Evolutionary conservation across 2,888 invertebrate species (phyloP).

Genomic region (Villa cingulata): DNA sequence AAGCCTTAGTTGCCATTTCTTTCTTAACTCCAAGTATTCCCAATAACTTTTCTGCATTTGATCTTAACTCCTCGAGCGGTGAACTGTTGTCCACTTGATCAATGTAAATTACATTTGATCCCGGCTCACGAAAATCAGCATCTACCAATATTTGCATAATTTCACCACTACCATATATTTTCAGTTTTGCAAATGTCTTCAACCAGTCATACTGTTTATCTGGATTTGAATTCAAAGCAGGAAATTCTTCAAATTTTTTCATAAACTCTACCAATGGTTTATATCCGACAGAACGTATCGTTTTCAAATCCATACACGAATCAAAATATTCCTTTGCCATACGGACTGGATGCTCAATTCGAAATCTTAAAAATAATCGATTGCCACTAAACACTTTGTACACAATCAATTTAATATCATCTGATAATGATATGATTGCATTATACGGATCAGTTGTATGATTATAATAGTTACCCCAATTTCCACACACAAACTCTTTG

Average conservation of each 20-base stretch:
- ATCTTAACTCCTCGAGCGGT: background rate
- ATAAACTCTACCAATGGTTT: conserved; percentile 1
- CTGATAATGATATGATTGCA: background rate
- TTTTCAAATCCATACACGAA: conserved; percentile 1
- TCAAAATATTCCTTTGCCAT: background rate
- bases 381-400: background rate
- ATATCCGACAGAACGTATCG: background rate
- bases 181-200: background rate
- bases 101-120: background rate
- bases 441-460: background rate
- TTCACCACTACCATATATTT: background rate
- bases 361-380: background rate
- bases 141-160: background rate
- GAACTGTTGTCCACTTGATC: background rate
- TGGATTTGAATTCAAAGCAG: background rate
- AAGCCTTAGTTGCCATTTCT: background rate
- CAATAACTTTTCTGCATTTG: background rate
- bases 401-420: background rate
- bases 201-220: background rate
- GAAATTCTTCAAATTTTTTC: background rate
- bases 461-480: background rate
- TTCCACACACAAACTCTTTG: background rate
- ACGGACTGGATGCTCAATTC: background rate
- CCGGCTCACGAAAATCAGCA: background rate
- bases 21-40: background rate